Conservation (phyloP, 2,113 vertebrate species). For the Pelmatolapia mariae region DNA sequence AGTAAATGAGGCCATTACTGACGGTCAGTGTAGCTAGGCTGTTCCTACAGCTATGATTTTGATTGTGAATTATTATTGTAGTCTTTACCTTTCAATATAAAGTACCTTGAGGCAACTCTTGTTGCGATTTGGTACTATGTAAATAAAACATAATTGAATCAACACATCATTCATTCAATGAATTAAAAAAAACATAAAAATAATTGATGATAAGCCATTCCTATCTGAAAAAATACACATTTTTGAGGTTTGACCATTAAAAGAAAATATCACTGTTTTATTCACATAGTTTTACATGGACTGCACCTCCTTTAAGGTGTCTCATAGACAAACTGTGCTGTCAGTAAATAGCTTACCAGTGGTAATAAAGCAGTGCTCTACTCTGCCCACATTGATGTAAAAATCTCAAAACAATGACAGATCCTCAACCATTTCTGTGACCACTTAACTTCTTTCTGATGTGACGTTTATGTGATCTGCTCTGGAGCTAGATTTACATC, state of each 20-base stretch:
- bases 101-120: too few relatives aligned
- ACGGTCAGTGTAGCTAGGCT: background rate
- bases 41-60: accelerated
- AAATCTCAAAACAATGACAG: background rate
- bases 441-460: background rate
- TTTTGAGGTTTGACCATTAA: background rate
- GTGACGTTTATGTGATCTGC: background rate
- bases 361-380: background rate
- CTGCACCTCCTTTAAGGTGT: background rate
- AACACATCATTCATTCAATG: background rate
- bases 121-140: too few relatives aligned
- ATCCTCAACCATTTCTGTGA: background rate
- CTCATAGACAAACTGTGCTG: background rate
- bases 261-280: background rate
- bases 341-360: background rate
- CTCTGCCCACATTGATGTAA: background rate
- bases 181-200: background rate
- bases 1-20: background rate
- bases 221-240: background rate
- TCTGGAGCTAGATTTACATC: background rate
- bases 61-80: too few relatives aligned
- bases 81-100: too few relatives aligned
- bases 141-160: background rate
- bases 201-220: background rate
- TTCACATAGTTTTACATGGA: background rate